These are phyloP conservation scores for Brachyrhaphis roseni DNA, from an alignment of 2,797 vertebrate genomes.

Conservation along the genomic window DNA sequence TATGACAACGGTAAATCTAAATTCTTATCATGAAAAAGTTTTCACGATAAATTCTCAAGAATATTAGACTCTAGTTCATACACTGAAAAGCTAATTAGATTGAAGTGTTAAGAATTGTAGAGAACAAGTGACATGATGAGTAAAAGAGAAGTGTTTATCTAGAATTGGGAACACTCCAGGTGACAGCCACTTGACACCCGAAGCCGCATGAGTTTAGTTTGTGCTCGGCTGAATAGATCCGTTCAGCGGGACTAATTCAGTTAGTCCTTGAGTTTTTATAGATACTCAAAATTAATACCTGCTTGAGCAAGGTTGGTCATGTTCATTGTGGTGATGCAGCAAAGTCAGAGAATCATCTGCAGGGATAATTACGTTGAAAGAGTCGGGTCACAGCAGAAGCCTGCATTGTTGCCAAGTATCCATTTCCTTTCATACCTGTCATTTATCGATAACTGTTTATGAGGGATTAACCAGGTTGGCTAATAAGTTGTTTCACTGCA, in stretches of 20 bases:
- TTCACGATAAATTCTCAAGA: too few relatives aligned
- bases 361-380: not conserved
- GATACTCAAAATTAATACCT: not conserved
- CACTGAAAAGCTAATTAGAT: not conserved
- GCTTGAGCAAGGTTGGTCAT: not conserved
- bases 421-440: not conserved
- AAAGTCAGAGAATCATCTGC: not conserved
- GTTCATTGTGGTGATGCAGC: not conserved
- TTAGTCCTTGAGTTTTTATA: not conserved
- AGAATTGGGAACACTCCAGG: slow-evolving; percentile 15
- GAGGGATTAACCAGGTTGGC: not conserved
- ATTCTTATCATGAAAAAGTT: too few relatives aligned
- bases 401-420: not conserved
- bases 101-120: slow-evolving; percentile 7
- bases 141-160: not conserved
- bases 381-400: not conserved
- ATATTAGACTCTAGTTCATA: slow-evolving; percentile 2
- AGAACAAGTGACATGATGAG: slow-evolving; percentile 2
- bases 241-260: not conserved
- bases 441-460: not conserved
- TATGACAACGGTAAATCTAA: too few relatives aligned
- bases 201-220: slow-evolving; percentile 7
- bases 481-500: not conserved
- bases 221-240: not conserved
- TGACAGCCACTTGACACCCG: slow-evolving; percentile 11